A percentile compares a stretch with the other conserved stretches of the same genome.
These are phyloP conservation scores for Melanotaenia parkinsoni DNA, from an alignment of 2,797 vertebrate species.

Conservation along the genomic window DNA sequence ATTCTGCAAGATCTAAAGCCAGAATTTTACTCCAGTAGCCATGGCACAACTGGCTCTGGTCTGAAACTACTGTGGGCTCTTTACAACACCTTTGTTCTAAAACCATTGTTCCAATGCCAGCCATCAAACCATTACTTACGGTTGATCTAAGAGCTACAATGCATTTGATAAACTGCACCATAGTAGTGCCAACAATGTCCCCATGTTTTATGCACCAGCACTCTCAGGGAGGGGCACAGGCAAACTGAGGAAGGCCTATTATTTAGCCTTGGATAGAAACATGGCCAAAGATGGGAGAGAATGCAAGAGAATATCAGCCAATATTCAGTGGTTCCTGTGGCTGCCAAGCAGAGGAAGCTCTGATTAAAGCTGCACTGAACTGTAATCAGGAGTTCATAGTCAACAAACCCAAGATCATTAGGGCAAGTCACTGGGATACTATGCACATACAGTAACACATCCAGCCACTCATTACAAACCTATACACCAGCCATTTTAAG, in stretches of 20 bases:
- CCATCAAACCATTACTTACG: constrained; percentile 43
- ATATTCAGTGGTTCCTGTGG: constrained; percentile 66
- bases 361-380: constrained; percentile 71
- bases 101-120: constrained; percentile 31
- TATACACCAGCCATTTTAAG: not conserved
- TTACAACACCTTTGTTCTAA: constrained; percentile 43
- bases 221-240: constrained; percentile 42
- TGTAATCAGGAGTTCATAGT: constrained; percentile 69
- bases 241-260: constrained; percentile 44
- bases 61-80: constrained; percentile 10
- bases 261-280: constrained; percentile 61
- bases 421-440: constrained; percentile 38
- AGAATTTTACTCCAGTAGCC: constrained; percentile 61
- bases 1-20: constrained; percentile 11
- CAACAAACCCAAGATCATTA: constrained; percentile 55
- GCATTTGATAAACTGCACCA: constrained; percentile 44
- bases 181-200: constrained; percentile 45
- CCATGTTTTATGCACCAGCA: constrained; percentile 43
- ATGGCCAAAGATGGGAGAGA: constrained; percentile 54
- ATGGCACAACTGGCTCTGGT: constrained; percentile 34
- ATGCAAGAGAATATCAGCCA: constrained; percentile 55
- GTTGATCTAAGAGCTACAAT: constrained; percentile 43
- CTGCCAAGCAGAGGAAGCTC: constrained; percentile 65
- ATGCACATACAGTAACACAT: constrained; percentile 37
- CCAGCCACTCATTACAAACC: constrained; percentile 3